phyloP scores from a whole-genome alignment of 2,113 vertebrate species.

The Anthoscopus minutus region DNA sequence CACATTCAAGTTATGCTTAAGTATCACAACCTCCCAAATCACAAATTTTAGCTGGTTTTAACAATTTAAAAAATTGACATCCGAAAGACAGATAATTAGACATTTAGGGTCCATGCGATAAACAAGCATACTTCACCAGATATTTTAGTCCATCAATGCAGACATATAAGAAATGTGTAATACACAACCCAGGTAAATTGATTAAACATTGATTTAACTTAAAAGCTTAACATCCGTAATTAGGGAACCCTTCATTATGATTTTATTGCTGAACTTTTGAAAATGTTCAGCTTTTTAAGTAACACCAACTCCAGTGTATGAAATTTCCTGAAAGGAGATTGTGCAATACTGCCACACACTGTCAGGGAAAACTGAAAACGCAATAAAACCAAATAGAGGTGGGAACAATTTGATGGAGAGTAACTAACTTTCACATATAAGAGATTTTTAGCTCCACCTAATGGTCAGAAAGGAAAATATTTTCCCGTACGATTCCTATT shows the following conservation, averaged over 20 bases:
- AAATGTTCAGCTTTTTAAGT: neutral
- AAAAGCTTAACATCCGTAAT: neutral
- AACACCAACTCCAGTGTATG: neutral
- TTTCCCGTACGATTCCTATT: rapidly evolving
- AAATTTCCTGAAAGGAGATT: neutral
- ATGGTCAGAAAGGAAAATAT: neutral
- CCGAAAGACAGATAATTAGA: neutral
- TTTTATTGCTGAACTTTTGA: neutral
- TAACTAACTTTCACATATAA: neutral
- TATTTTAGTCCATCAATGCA: neutral
- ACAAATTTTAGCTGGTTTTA: neutral
- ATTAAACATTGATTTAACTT: neutral
- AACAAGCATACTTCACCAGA: neutral
- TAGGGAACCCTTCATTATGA: neutral
- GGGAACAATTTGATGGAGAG: neutral
- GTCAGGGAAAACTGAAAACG: neutral
- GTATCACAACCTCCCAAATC: neutral
- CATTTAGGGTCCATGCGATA: neutral
- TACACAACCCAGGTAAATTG: neutral
- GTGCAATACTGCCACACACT: neutral
- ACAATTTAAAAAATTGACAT: neutral
- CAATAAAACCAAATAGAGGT: neutral
- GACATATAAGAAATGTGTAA: neutral
- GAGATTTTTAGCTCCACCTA: slow-evolving; percentile 24
- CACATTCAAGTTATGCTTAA: neutral